Conservation (phyloP, 2,888 invertebrate species). For the Chrysolina haemoptera region DNA sequence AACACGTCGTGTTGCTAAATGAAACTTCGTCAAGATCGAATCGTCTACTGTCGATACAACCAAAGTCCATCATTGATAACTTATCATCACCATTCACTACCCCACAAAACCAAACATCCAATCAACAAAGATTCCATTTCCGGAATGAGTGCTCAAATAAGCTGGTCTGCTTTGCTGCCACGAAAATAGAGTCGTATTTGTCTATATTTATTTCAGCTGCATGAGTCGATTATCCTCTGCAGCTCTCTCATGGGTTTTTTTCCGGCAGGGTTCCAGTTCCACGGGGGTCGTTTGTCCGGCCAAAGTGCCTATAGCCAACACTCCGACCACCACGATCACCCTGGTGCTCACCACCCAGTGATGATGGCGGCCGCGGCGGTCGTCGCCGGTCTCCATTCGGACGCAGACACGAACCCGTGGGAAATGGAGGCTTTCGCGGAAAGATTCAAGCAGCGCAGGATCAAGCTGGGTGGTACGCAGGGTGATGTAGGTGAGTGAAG, state of each 20-base stretch:
- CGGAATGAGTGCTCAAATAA: no score
- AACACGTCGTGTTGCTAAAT: no score
- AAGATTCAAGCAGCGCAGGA: slow-evolving; percentile 15
- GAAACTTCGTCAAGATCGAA: no score
- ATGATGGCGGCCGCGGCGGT: slow-evolving; percentile 17
- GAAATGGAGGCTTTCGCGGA: slow-evolving; percentile 20
- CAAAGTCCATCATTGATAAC: no score
- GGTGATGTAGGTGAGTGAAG: slow-evolving; percentile 23
- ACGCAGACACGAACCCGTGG: slow-evolving; percentile 13
- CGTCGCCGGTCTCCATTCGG: slow-evolving; percentile 4
- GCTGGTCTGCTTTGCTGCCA: no score
- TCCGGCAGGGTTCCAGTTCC: slow-evolving; percentile 10
- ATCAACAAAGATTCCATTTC: no score
- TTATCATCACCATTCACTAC: no score
- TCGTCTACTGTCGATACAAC: no score
- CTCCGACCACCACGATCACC: slow-evolving; percentile 19
- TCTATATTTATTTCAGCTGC: neutral
- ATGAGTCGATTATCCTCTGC: neutral
- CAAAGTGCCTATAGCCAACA: slow-evolving; percentile 12
- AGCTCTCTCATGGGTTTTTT: slow-evolving; percentile 11
- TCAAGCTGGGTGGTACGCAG: slow-evolving; percentile 24
- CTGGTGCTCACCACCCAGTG: slow-evolving; percentile 22
- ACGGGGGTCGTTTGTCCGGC: slow-evolving; percentile 11
- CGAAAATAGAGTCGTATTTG: neutral
- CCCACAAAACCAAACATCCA: no score